These are phyloP conservation scores for Rhagologus leucostigma DNA, from an alignment of 2,113 vertebrate genomes.

Conservation along the genomic window DNA sequence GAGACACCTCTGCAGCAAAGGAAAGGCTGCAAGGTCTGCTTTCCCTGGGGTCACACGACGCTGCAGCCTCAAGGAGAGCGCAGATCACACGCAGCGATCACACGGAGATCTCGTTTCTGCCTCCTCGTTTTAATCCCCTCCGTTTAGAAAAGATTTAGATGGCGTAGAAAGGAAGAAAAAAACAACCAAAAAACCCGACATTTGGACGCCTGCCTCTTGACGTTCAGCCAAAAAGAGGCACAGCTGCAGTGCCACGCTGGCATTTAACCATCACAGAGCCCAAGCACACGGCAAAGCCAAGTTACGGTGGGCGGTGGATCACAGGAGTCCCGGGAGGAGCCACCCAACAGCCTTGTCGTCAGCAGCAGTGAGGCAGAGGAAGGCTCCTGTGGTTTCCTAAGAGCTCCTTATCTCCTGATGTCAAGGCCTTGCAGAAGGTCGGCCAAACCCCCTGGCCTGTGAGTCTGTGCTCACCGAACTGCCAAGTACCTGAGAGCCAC, in stretches of 20 bases:
- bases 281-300: neutral
- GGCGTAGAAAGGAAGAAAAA: neutral
- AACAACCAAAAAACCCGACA: neutral
- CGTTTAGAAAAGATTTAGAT: neutral
- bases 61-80: neutral
- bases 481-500: neutral
- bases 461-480: neutral
- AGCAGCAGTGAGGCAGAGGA: neutral
- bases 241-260: neutral
- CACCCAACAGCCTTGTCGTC: neutral
- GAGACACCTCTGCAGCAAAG: neutral
- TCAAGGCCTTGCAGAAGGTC: neutral
- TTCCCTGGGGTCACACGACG: neutral
- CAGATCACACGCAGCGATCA: neutral
- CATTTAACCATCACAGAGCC: neutral
- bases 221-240: neutral
- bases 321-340: neutral
- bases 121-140: neutral
- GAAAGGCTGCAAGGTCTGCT: neutral
- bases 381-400: neutral
- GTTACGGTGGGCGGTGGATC: neutral
- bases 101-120: neutral
- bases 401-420: neutral
- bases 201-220: neutral
- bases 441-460: neutral